These are phyloP conservation scores for Apoderus coryli DNA, from an alignment of 2,888 invertebrate species.

Conservation along the genomic window DNA sequence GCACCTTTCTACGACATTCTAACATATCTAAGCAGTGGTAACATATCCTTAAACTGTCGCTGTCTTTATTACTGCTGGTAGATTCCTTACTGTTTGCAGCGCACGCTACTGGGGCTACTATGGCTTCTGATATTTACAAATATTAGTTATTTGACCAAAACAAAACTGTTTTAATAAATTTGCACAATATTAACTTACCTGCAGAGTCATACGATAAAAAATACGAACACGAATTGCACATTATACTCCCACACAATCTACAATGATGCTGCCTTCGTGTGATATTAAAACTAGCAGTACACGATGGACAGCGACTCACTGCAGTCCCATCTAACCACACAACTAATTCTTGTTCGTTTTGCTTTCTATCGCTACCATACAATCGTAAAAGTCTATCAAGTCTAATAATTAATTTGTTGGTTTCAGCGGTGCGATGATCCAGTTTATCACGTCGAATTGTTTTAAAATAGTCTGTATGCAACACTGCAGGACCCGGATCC, in stretches of 20 bases:
- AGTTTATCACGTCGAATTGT: constrained; percentile 48
- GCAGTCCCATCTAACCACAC: constrained; percentile 89
- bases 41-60: constrained; percentile 53
- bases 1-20: constrained; percentile 60
- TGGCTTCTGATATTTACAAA: constrained; percentile 24
- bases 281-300: constrained; percentile 77
- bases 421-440: constrained; percentile 84
- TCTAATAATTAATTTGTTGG: constrained; percentile 88
- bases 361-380: constrained; percentile 52
- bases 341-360: constrained; percentile 61
- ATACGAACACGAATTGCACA: constrained; percentile 83
- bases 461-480: constrained; percentile 64
- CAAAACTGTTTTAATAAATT: not conserved
- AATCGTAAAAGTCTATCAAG: constrained; percentile 81
- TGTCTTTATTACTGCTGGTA: constrained; percentile 25
- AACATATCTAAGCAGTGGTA: constrained; percentile 68
- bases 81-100: constrained; percentile 20
- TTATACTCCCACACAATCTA: constrained; percentile 81
- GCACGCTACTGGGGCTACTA: constrained; percentile 27
- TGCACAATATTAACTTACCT: constrained; percentile 37
- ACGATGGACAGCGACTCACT: constrained; percentile 80
- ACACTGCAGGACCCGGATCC: constrained; percentile 47
- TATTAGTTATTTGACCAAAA: not conserved
- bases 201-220: constrained; percentile 70
- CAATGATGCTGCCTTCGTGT: constrained; percentile 92